A percentile compares a stretch with the other conserved stretches of the same genome.
phyloP scores from a whole-genome alignment of 2,113 vertebrate genomes.

The Mola mola region DNA sequence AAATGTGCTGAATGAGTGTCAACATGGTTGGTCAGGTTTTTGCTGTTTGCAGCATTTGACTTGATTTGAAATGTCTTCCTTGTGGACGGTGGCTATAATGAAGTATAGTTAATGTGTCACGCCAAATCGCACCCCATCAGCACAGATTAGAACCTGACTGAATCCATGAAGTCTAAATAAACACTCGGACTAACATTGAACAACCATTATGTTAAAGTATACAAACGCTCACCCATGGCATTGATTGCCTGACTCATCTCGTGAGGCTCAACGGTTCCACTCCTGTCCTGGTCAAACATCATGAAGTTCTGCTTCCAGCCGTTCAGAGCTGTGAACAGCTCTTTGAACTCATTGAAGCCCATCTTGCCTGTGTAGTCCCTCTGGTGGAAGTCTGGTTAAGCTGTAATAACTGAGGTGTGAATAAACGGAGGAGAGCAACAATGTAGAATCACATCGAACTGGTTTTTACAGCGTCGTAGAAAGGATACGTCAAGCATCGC shows the following conservation, averaged over 20 bases:
- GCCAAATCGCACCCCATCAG: background rate
- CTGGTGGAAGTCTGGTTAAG: slow-evolving; percentile 80
- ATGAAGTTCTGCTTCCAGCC: slow-evolving; percentile 94
- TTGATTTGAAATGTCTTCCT: too few species aligned
- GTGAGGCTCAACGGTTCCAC: slow-evolving; percentile 87
- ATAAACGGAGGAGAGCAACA: background rate
- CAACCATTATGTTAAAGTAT: background rate
- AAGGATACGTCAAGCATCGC: slow-evolving; percentile 93
- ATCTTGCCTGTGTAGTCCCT: slow-evolving; percentile 90
- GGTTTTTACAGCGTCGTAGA: too few species aligned
- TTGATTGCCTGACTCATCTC: slow-evolving; percentile 86
- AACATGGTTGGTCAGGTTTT: too few species aligned
- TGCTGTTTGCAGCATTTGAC: too few species aligned
- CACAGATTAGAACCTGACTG: background rate
- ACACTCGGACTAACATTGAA: background rate
- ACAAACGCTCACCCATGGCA: slow-evolving; percentile 85
- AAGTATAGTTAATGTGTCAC: too few species aligned
- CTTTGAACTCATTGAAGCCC: slow-evolving; percentile 93
- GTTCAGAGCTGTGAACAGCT: slow-evolving; percentile 86
- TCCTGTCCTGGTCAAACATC: slow-evolving; percentile 87
- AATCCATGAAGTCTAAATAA: slow-evolving; percentile 11
- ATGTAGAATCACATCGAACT: background rate
- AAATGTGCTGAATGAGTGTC: too few species aligned
- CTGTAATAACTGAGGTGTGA: background rate
- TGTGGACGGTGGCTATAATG: too few species aligned